Conservation (phyloP, 2,797 vertebrate genomes). For the Cyclura pinguis region DNA sequence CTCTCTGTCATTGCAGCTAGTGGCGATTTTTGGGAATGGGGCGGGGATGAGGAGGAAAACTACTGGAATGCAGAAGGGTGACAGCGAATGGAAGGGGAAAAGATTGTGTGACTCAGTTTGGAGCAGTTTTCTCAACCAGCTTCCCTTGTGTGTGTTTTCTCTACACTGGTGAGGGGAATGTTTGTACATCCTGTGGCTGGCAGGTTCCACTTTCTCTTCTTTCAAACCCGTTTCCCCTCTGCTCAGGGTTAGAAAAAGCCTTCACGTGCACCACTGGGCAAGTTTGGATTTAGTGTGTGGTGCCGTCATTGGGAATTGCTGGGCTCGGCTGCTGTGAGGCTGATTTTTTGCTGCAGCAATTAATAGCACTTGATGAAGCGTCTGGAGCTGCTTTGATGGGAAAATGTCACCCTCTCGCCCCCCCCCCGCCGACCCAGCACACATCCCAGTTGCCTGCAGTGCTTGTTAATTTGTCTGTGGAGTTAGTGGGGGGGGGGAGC, state of each 20-base stretch:
- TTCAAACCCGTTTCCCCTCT: not conserved
- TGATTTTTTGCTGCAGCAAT: slow-evolving; percentile 41
- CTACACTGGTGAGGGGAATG: no score
- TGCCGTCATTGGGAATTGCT: not conserved
- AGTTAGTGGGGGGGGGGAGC: not conserved
- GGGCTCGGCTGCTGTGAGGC: not conserved
- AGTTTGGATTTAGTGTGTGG: not conserved
- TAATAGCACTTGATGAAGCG: slow-evolving; percentile 29
- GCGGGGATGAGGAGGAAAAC: not conserved
- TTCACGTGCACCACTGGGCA: not conserved
- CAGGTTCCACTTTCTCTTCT: no score
- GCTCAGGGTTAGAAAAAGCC: not conserved
- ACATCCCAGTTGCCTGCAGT: not conserved
- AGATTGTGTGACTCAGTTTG: not conserved
- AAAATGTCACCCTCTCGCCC: no score
- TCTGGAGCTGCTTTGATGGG: not conserved
- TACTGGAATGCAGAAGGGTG: not conserved
- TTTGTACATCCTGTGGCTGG: no score
- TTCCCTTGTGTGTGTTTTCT: not conserved
- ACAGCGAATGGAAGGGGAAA: not conserved
- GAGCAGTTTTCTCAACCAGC: not conserved
- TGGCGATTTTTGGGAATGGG: no score
- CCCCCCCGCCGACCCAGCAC: not conserved
- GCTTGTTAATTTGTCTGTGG: not conserved
- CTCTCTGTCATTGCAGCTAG: not conserved